Conservation (phyloP, 2,113 vertebrate genomes). For the Clarias magur region DNA sequence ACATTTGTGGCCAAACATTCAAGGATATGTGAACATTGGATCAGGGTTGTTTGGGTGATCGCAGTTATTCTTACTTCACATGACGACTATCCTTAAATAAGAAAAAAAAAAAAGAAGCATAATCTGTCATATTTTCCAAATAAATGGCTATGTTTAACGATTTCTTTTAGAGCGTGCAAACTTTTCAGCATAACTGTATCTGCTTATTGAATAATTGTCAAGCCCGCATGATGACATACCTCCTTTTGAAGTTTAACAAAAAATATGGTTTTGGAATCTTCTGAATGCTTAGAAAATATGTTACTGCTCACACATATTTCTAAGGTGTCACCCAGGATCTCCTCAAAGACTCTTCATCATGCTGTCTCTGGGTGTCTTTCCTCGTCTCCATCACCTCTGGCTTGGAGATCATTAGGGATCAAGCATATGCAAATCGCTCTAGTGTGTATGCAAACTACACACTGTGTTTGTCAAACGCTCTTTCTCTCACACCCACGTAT, state of each 20-base stretch:
- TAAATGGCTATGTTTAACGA: too few relatives aligned
- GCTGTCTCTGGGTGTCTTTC: background rate
- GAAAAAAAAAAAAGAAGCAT: too few relatives aligned
- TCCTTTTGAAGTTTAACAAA: background rate
- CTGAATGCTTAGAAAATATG: background rate
- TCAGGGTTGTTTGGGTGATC: too few relatives aligned
- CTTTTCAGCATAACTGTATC: background rate
- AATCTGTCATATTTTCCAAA: too few relatives aligned
- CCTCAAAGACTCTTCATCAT: background rate
- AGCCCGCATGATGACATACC: background rate
- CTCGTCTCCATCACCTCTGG: background rate
- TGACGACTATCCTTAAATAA: too few relatives aligned
- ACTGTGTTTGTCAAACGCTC: background rate
- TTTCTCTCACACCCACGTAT: slow-evolving; percentile 6
- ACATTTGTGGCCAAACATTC: too few relatives aligned
- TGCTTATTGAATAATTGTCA: background rate
- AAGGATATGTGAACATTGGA: too few relatives aligned
- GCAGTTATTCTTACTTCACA: too few relatives aligned
- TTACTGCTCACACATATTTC: background rate
- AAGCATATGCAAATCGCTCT: background rate
- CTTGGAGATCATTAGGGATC: background rate
- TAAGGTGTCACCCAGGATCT: background rate
- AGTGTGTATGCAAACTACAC: background rate
- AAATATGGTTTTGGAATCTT: background rate
- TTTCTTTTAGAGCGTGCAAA: too few relatives aligned